Base-by-base conservation (phyloP, 2,797 vertebrate species). In the Bovichtus diacanthus region DNA sequence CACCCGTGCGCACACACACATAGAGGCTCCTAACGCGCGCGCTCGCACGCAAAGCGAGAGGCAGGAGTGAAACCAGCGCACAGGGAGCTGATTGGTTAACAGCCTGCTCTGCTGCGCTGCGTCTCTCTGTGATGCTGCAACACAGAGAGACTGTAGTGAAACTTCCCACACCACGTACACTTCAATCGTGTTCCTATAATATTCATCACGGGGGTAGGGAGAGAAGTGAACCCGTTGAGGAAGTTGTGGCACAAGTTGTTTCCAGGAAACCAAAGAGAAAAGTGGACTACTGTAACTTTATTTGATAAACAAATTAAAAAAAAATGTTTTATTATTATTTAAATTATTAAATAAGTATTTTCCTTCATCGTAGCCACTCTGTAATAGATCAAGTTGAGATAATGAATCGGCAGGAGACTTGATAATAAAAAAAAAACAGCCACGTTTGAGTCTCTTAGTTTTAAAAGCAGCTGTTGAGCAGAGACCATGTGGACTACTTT, bases 31-130 rank as follows among this genome's bases (percentile, higher is more conserved):
- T 4, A 7, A 11, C 44, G 15, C 71, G 7, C 55, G 13, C 55
- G 1, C 11, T 1, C 10, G 7, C 3, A 27, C 27, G 1, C 13
- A 16, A 5, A 3, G n/a, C 1, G 1, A 65, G 67, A 46, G 21
- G 12, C 55, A 25, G 43, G 62, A 70, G 36, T 23, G 81, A 85
- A 83, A 89, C 61, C 58, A 50, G 65, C 84, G 81, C 83, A 81
- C 58, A 54, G 43, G 9, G 25, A 31, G 39, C 70, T 83, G 81
- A 84, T 78, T 83, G 82, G 73, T 13, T 61, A 54, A 25, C 23
- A 1, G 29, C 11, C 13, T 3, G 47, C 43, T 51, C n/a, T 9
- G 58, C 34, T 39, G 66, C 7, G n/a, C 18, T 12, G 68, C 29
- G 18, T 18, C 49, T 41, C 34, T 5, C 0, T 44, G 10, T 10